Evolutionary conservation across 2,797 vertebrate species (phyloP).

Genomic region (Cephalopachus bancanus): DNA sequence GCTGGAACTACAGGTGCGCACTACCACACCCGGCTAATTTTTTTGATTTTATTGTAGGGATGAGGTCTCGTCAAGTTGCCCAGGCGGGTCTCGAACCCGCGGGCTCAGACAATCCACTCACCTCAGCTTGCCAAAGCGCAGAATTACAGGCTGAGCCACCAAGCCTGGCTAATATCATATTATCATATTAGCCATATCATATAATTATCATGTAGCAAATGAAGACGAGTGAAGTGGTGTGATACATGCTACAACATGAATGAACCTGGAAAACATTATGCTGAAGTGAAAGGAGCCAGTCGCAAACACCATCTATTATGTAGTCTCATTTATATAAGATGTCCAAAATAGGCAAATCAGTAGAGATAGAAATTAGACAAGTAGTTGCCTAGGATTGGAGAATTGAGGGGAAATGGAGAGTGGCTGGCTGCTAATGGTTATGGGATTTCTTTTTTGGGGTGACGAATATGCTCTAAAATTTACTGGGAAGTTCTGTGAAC

Average conservation of each 20-base stretch:
- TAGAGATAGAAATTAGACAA: background rate
- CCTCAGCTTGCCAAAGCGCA: too few species aligned
- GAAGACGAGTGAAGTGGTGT: background rate
- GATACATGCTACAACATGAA: background rate
- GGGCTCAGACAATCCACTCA: too few species aligned
- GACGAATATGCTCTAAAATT: background rate
- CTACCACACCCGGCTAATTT: too few species aligned
- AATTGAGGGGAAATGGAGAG: background rate
- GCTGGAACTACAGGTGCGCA: too few species aligned
- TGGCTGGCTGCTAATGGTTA: background rate
- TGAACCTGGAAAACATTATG: background rate
- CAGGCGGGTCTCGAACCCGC: too few species aligned
- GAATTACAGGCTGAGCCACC: too few species aligned
- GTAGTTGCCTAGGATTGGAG: background rate
- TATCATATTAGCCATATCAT: too few species aligned
- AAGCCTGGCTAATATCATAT: too few species aligned
- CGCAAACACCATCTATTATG: background rate
- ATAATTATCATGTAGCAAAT: background rate
- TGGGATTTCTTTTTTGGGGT: background rate
- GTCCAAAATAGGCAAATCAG: background rate
- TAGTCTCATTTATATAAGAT: background rate
- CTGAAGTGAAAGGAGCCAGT: background rate
- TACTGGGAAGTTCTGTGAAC: too few species aligned
- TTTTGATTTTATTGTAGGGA: too few species aligned
- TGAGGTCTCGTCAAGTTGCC: too few species aligned